Conservation (phyloP, 2,888 invertebrate genomes). For the Dasypolia templi region DNA sequence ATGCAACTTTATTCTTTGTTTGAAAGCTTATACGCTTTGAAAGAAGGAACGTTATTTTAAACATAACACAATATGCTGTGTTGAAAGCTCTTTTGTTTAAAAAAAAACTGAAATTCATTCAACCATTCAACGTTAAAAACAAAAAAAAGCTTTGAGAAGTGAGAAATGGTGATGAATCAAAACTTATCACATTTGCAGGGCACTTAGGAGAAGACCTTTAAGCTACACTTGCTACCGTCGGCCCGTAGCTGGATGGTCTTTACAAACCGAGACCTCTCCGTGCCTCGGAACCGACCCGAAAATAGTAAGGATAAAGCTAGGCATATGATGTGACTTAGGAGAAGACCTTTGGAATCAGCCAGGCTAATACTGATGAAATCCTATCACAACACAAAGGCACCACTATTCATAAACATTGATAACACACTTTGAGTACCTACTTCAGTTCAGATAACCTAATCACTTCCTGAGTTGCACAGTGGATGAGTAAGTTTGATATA, state of each 20-base stretch:
- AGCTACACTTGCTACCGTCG: too few relatives aligned
- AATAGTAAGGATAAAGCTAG: too few relatives aligned
- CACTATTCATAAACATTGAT: conserved; percentile 45
- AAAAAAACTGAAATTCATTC: neutral
- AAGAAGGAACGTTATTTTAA: neutral
- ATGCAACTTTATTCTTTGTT: neutral
- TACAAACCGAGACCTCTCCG: too few relatives aligned
- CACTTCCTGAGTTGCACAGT: conserved; percentile 45
- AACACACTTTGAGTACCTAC: conserved; percentile 49
- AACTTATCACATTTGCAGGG: neutral
- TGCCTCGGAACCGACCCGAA: too few relatives aligned
- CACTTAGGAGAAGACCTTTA: neutral
- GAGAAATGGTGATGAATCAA: neutral
- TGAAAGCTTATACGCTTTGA: neutral
- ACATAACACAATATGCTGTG: neutral
- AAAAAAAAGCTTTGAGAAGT: neutral
- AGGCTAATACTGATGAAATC: conserved; percentile 27
- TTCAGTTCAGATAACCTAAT: conserved; percentile 54
- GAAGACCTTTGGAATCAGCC: neutral
- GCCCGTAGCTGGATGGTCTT: too few relatives aligned
- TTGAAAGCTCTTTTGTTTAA: neutral
- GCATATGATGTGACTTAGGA: neutral
- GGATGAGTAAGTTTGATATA: conserved; percentile 46
- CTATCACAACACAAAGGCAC: conserved; percentile 36
- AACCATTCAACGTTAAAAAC: neutral